Evolutionary conservation across 2,113 vertebrate genomes (phyloP).

Genomic region (Poeciliopsis turrubarensis): DNA sequence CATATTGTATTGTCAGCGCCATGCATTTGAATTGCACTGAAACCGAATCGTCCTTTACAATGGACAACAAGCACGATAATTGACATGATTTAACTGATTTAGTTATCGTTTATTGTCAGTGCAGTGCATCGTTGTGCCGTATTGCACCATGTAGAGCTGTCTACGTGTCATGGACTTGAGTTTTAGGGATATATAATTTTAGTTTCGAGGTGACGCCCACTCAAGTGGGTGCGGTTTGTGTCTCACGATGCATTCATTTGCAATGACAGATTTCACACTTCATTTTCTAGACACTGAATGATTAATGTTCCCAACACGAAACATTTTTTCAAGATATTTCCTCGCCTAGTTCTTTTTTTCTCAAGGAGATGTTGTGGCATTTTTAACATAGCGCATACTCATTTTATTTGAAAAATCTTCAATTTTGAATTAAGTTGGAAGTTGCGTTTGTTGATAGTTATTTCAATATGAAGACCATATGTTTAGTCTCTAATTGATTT

Average conservation of each 20-base stretch:
- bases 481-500: background rate
- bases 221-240: background rate
- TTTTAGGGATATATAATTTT: too few relatives aligned
- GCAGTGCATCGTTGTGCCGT: background rate
- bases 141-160: background rate
- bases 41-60: too few relatives aligned
- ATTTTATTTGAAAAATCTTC: background rate
- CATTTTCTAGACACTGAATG: background rate
- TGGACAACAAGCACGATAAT: too few relatives aligned
- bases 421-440: background rate
- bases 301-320: background rate
- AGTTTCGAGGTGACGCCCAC: background rate
- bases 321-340: background rate
- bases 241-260: background rate
- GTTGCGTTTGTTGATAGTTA: background rate
- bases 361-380: background rate
- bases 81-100: background rate
- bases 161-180: slow-evolving; percentile 5
- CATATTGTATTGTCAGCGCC: background rate
- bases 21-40: background rate
- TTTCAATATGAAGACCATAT: background rate
- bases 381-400: background rate
- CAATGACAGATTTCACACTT: too few relatives aligned
- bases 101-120: background rate
- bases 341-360: background rate